Conservation (phyloP, 2,797 vertebrate genomes). For the Rhinogobio ventralis region DNA sequence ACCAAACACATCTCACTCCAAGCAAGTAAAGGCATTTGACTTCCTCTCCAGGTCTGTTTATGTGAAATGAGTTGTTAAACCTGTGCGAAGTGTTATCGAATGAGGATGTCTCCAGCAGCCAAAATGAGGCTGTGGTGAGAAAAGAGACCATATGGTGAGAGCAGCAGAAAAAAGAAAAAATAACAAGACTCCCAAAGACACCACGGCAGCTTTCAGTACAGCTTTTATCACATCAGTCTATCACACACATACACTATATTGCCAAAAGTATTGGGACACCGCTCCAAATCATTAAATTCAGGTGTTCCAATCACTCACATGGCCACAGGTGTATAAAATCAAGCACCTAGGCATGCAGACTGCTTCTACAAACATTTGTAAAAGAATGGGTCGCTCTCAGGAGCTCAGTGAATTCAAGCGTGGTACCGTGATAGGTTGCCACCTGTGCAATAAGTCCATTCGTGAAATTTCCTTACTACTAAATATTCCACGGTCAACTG, state of each 20-base stretch:
- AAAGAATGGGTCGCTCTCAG: no score
- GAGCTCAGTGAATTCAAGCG: no score
- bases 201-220: not conserved
- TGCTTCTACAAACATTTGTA: no score
- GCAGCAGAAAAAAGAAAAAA: not conserved
- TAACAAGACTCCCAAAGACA: not conserved
- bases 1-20: constrained; percentile 23
- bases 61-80: constrained; percentile 23
- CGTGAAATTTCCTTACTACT: no score
- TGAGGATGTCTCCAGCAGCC: not conserved
- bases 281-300: no score
- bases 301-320: no score
- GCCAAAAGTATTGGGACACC: no score
- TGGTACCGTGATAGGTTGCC: no score
- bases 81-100: constrained; percentile 34
- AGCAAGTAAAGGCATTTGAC: not conserved
- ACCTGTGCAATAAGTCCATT: no score
- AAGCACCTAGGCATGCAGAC: no score
- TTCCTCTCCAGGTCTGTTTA: constrained; percentile 28
- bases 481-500: no score
- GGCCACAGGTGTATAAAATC: no score
- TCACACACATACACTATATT: not conserved
- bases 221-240: not conserved
- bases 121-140: constrained; percentile 17
- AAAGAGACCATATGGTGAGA: constrained; percentile 35